Percentiles rank a stretch among this genome's conserved stretches.
phyloP scores from a whole-genome alignment of 2,113 vertebrate species.

The Centropus unirufus region DNA sequence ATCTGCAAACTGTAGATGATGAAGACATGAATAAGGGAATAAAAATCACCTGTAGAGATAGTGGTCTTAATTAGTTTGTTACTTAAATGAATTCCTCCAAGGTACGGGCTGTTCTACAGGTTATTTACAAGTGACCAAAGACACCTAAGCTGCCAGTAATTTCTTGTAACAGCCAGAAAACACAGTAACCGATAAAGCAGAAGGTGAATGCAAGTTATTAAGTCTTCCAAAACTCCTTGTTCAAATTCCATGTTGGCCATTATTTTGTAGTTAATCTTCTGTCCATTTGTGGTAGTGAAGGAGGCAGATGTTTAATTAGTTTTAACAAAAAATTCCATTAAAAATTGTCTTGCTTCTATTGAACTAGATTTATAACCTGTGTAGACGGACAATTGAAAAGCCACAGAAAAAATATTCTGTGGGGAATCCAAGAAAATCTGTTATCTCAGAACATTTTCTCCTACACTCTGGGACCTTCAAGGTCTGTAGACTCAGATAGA shows the following conservation, averaged over 20 bases:
- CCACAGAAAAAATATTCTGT: constrained; percentile 44
- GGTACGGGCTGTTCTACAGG: not conserved
- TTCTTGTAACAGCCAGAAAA: not conserved
- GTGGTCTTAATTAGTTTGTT: constrained; percentile 1
- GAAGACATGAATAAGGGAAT: not conserved
- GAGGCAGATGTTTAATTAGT: constrained; percentile 62
- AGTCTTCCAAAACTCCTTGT: not conserved
- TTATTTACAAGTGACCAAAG: not conserved
- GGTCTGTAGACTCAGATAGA: not conserved
- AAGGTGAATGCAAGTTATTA: not conserved
- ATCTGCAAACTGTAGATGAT: constrained; percentile 2
- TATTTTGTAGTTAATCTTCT: constrained; percentile 52
- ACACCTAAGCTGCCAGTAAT: not conserved
- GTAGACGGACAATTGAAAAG: constrained; percentile 52
- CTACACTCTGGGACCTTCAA: constrained; percentile 29
- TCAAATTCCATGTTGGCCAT: not conserved
- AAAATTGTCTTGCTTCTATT: constrained; percentile 36
- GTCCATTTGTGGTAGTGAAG: not conserved
- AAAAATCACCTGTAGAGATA: not conserved
- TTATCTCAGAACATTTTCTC: constrained; percentile 21
- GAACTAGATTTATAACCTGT: constrained; percentile 64
- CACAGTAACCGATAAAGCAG: not conserved
- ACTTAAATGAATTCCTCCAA: not conserved
- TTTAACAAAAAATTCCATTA: constrained; percentile 38
- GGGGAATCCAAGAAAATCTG: constrained; percentile 55